Conservation (phyloP, 2,797 vertebrate species). For the Thunnus albacares region DNA sequence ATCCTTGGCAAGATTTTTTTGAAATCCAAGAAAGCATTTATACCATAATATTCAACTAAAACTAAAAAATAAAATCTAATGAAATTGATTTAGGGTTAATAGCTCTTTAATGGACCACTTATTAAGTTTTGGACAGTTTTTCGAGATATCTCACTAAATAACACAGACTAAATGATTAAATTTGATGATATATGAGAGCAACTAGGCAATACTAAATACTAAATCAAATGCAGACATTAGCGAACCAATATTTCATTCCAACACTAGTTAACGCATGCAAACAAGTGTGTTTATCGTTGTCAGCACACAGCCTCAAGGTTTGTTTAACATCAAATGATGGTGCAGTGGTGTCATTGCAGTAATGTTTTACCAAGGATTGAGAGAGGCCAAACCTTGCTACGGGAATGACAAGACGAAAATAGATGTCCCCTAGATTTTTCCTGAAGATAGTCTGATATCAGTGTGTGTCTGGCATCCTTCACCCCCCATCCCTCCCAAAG, state of each 20-base stretch:
- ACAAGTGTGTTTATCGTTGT: neutral
- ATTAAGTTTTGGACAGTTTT: neutral
- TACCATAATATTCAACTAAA: neutral
- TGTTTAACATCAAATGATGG: constrained; percentile 25
- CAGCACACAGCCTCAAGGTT: constrained; percentile 2
- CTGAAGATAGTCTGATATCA: constrained; percentile 72
- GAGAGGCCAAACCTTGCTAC: constrained; percentile 56
- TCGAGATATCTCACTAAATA: neutral
- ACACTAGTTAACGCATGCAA: neutral
- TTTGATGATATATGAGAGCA: neutral
- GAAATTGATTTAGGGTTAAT: neutral
- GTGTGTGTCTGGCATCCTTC: constrained; percentile 80
- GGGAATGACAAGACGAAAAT: constrained; percentile 73
- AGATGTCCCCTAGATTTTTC: constrained; percentile 78
- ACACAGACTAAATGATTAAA: neutral
- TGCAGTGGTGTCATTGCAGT: constrained; percentile 21
- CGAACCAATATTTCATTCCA: neutral
- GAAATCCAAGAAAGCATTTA: neutral
- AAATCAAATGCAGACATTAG: neutral
- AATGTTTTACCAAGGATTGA: constrained; percentile 46
- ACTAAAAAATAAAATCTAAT: neutral
- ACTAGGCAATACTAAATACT: neutral
- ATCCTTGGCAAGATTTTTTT: neutral
- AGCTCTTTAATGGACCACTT: neutral
- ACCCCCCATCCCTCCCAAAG: constrained; percentile 77